Evolutionary conservation across 2,113 vertebrate species (phyloP).

Genomic region (Nansenia antarctica): DNA sequence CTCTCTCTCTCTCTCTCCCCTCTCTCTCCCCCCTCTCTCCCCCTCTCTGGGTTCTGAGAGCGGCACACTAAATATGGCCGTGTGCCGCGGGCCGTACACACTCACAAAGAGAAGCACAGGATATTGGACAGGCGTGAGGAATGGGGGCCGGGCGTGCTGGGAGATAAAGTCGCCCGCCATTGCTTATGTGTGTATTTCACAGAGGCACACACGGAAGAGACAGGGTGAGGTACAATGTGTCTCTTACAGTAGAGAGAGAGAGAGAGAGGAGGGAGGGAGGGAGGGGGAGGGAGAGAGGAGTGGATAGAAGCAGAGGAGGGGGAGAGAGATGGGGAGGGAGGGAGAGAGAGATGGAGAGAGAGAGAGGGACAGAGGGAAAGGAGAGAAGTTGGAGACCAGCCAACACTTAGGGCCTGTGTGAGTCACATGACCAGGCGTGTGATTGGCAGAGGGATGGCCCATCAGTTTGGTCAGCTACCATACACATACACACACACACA

Average conservation of each 20-base stretch:
- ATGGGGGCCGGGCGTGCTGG: neutral
- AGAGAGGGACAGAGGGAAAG: neutral
- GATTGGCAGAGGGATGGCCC: neutral
- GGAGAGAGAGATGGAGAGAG: neutral
- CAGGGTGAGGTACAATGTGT: neutral
- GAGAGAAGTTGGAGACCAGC: constrained; percentile 23
- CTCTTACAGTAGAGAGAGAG: neutral
- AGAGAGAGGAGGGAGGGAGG: neutral
- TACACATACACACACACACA: constrained; percentile 14
- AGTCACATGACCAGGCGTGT: neutral
- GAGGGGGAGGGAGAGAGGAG: no score
- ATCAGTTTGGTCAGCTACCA: constrained; percentile 37
- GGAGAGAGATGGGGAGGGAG: neutral
- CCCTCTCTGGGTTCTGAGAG: constrained; percentile 9
- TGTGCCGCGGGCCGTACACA: constrained; percentile 24
- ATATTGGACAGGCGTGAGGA: constrained; percentile 18
- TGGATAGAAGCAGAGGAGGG: neutral
- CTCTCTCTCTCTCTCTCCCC: no score
- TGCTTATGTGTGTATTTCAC: constrained; percentile 3
- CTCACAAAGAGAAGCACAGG: constrained; percentile 11
- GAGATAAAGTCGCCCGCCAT: neutral
- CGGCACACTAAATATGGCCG: constrained; percentile 28
- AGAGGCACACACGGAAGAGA: constrained; percentile 4
- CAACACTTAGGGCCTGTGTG: neutral
- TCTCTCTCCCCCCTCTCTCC: no score